phyloP scores from a whole-genome alignment of 2,797 vertebrate species.

The Betta splendens region DNA sequence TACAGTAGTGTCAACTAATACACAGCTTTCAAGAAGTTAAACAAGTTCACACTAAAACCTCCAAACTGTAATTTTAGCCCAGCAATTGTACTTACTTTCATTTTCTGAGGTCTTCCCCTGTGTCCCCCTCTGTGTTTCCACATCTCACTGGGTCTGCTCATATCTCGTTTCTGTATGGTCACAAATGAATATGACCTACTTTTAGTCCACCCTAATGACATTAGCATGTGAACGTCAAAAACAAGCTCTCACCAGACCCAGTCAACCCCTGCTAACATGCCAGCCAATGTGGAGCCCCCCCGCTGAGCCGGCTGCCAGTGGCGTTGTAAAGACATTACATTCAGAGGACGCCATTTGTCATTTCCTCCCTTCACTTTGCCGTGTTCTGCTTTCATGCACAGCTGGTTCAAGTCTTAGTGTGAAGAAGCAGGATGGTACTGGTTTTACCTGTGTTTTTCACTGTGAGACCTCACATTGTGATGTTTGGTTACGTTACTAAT shows the following conservation, averaged over 20 bases:
- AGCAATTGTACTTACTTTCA: conserved; percentile 6
- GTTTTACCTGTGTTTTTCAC: not conserved
- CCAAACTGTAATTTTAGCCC: too few relatives aligned
- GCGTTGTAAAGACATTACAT: conserved; percentile 75
- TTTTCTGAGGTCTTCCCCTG: not conserved
- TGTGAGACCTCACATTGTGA: not conserved
- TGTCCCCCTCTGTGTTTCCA: conserved; percentile 9
- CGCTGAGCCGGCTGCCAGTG: conserved; percentile 35
- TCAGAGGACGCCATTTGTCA: conserved; percentile 56
- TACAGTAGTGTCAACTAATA: too few relatives aligned
- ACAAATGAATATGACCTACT: conserved; percentile 65
- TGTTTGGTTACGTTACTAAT: too few relatives aligned
- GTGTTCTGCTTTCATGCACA: conserved; percentile 47
- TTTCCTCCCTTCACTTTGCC: conserved; percentile 43
- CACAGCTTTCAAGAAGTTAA: too few relatives aligned
- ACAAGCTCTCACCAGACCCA: conserved; percentile 52
- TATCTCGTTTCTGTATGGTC: conserved; percentile 40
- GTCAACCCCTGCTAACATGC: conserved; percentile 54
- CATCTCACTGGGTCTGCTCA: conserved; percentile 16
- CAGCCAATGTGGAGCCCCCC: conserved; percentile 42
- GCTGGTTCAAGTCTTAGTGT: conserved; percentile 21
- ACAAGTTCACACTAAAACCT: too few relatives aligned
- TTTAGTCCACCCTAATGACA: conserved; percentile 62
- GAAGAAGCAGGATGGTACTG: conserved; percentile 10
- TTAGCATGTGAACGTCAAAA: conserved; percentile 64